Percentiles rank a stretch among this genome's conserved stretches.
phyloP scores from a whole-genome alignment of 2,888 invertebrate species.

The Hypomecis atomaria region DNA sequence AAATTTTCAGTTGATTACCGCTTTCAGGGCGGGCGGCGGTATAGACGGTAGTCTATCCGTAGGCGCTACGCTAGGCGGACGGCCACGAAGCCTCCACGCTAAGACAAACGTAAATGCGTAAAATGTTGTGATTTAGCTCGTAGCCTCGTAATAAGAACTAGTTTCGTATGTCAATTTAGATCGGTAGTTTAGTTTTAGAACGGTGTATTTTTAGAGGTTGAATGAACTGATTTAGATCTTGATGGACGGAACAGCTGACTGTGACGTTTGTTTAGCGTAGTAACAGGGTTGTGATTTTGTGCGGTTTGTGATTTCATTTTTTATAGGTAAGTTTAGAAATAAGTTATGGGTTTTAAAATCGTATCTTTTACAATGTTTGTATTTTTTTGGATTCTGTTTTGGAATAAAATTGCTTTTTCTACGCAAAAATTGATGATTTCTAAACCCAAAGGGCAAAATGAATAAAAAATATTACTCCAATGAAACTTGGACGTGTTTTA shows the following conservation, averaged over 20 bases:
- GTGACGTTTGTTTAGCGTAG: conserved; percentile 45
- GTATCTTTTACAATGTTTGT: no score
- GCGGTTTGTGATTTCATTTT: conserved; percentile 34
- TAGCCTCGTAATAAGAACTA: conserved; percentile 11
- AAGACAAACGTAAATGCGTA: conserved; percentile 33
- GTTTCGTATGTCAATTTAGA: conserved; percentile 31
- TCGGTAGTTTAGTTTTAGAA: conserved; percentile 26
- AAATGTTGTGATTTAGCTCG: conserved; percentile 45
- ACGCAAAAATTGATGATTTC: no score
- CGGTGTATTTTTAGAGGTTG: conserved; percentile 46
- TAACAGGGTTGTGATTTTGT: conserved; percentile 45
- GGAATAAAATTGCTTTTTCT: no score
- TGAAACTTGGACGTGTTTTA: no score
- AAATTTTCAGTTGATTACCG: conserved; percentile 50
- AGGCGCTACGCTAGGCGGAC: conserved; percentile 63
- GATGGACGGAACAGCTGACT: conserved; percentile 51
- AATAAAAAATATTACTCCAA: no score
- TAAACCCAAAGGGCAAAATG: no score
- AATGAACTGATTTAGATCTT: conserved; percentile 44
- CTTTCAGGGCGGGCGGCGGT: conserved; percentile 61
- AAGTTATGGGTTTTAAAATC: background rate
- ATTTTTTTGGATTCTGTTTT: no score
- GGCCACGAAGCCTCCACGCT: conserved; percentile 50
- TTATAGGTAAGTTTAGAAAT: conserved; percentile 24
- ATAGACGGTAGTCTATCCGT: conserved; percentile 70